Conservation (phyloP, 2,797 vertebrate species). For the Halcyon smyrnensis region DNA sequence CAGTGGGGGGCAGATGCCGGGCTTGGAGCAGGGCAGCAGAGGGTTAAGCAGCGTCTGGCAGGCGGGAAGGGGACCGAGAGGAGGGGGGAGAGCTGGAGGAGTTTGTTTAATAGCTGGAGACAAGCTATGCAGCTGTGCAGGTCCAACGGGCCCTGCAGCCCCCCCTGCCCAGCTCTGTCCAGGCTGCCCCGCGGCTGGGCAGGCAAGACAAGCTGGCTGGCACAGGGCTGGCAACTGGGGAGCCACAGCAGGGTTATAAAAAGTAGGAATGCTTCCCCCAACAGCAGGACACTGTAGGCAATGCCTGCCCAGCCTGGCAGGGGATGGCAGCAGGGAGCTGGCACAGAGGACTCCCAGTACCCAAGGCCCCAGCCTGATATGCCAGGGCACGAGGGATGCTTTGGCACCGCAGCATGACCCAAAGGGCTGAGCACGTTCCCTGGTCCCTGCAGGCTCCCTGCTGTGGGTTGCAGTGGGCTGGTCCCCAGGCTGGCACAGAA, state of each 20-base stretch:
- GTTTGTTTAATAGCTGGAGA: conserved; percentile 67
- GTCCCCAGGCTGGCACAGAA: not conserved
- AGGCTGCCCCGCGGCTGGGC: not conserved
- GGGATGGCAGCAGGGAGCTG: not conserved
- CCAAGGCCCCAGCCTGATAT: not conserved
- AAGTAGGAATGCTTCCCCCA: conserved; percentile 29
- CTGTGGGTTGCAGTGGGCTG: rapidly evolving
- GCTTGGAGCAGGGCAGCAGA: conserved; percentile 5
- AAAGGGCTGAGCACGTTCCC: not conserved
- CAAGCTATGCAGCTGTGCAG: conserved; percentile 65
- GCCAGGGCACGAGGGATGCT: not conserved
- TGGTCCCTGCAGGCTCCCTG: not conserved
- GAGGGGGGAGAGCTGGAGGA: conserved; percentile 9
- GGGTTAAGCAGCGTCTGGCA: conserved; percentile 45
- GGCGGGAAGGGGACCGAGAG: not conserved
- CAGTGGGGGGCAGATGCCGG: not conserved
- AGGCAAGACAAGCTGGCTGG: not conserved
- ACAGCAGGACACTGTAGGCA: not conserved
- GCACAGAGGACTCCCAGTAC: not conserved
- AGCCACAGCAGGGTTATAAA: conserved; percentile 33
- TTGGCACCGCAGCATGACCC: rapidly evolving
- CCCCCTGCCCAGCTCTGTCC: not conserved
- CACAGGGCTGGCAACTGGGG: not conserved
- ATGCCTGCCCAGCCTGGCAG: not conserved
- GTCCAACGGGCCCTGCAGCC: conserved; percentile 18